phyloP scores from a whole-genome alignment of 2,888 invertebrate species.

The Euzetes globulus region DNA sequence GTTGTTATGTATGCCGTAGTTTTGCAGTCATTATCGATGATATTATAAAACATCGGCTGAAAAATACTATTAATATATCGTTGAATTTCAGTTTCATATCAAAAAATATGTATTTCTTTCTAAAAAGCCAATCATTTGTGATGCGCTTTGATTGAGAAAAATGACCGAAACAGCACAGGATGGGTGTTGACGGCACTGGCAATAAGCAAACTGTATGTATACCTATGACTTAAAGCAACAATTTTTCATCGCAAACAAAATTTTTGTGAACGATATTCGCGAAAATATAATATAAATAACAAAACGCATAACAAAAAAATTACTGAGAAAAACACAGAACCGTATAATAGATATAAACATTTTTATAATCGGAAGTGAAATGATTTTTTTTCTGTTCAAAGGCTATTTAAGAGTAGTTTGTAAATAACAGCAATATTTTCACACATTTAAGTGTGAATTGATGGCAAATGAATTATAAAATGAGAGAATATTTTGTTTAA shows the following conservation, averaged over 20 bases:
- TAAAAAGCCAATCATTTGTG: constrained; percentile 1
- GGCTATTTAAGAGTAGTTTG: background rate
- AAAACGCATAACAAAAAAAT: background rate
- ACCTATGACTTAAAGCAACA: constrained; percentile 1
- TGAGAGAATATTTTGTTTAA: background rate
- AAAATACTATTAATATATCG: constrained; percentile 7
- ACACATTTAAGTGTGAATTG: background rate
- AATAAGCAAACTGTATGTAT: constrained; percentile 9
- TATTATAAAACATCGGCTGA: background rate
- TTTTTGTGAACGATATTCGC: background rate
- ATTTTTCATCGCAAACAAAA: constrained; percentile 4
- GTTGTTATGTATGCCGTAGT: background rate
- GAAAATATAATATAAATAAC: too few relatives aligned
- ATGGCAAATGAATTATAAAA: background rate
- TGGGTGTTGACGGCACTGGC: constrained; percentile 24
- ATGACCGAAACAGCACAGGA: constrained; percentile 22
- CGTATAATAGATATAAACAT: background rate
- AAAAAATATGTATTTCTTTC: background rate
- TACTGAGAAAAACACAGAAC: background rate
- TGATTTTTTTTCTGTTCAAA: background rate
- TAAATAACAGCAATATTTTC: background rate
- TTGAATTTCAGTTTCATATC: background rate
- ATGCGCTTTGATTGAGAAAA: constrained; percentile 28
- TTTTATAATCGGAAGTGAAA: constrained; percentile 26
- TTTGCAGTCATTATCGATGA: background rate